Conservation (phyloP, 1,140 invertebrate species). For the Hyles vespertilio region DNA sequence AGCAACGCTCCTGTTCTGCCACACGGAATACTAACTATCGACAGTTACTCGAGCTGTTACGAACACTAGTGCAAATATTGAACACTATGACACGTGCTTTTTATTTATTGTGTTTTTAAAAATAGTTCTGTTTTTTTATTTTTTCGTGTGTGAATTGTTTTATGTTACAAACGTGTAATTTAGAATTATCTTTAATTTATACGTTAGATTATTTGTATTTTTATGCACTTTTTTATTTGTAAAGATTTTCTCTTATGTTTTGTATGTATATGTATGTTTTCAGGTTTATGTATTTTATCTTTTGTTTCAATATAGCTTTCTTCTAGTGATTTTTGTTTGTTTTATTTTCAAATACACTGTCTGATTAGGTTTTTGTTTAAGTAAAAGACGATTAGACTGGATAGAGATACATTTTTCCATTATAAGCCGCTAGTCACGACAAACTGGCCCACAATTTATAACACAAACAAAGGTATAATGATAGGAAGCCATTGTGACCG, state of each 20-base stretch:
- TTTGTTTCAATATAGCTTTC: constrained; percentile 39
- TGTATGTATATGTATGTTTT: constrained; percentile 13
- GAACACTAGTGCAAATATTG: constrained; percentile 32
- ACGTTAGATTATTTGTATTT: too few species aligned
- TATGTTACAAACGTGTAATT: constrained; percentile 11
- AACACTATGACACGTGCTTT: constrained; percentile 1
- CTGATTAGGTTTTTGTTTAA: neutral
- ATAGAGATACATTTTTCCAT: too few species aligned
- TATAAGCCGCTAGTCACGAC: neutral
- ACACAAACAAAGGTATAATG: constrained; percentile 30
- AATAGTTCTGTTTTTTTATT: neutral
- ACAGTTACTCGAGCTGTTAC: constrained; percentile 39
- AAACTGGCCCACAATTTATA: constrained; percentile 24
- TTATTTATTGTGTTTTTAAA: constrained; percentile 6
- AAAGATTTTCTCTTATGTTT: too few species aligned
- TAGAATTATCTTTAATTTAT: too few species aligned
- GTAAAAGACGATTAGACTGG: neutral
- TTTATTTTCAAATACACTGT: constrained; percentile 27
- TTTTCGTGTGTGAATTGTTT: constrained; percentile 17
- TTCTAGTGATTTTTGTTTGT: constrained; percentile 27
- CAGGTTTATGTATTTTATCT: constrained; percentile 19
- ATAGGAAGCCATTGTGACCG: constrained; percentile 34
- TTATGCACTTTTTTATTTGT: too few species aligned
- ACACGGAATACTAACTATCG: constrained; percentile 29
- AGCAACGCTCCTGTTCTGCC: constrained; percentile 52